phyloP scores from a whole-genome alignment of 2,888 invertebrate species.

The Habroteleia sp. region DNA sequence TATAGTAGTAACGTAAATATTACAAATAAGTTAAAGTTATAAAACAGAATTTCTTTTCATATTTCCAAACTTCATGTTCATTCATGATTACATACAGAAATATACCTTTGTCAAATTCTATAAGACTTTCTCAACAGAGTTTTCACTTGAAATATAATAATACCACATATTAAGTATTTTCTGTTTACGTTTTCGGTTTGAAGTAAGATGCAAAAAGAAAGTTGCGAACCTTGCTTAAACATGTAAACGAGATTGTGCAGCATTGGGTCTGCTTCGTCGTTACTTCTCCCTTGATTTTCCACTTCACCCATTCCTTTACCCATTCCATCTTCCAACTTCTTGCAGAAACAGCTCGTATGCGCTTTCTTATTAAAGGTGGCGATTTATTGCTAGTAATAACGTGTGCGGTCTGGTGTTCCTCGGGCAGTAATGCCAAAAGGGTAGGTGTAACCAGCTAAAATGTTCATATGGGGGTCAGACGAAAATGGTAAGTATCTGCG shows the following conservation, averaged over 20 bases:
- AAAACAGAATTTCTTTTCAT: no score
- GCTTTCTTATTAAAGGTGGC: conserved; percentile 79
- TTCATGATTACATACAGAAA: no score
- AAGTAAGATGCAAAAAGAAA: conserved; percentile 10
- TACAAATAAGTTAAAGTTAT: no score
- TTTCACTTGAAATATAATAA: no score
- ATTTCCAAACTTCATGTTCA: no score
- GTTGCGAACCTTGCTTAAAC: conserved; percentile 8
- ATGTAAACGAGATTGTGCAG: conserved; percentile 37
- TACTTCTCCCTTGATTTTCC: conserved; percentile 45
- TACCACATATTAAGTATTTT: conserved; percentile 5
- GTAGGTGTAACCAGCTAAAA: conserved; percentile 31
- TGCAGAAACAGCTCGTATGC: conserved; percentile 59
- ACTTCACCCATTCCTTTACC: conserved; percentile 42
- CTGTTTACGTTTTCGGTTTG: conserved; percentile 7
- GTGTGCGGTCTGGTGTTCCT: conserved; percentile 76
- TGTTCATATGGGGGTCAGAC: not conserved
- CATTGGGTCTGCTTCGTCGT: conserved; percentile 27
- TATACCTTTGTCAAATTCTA: no score
- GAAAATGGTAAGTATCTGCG: conserved; percentile 55
- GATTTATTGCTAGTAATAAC: conserved; percentile 81
- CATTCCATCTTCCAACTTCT: conserved; percentile 41
- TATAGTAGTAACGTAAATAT: no score
- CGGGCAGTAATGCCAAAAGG: conserved; percentile 48
- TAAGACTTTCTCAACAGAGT: no score